Evolutionary conservation across 2,113 vertebrate species (phyloP), one percentile per base, ranked within the genome.

Genomic region (Stegastes partitus): DNA sequence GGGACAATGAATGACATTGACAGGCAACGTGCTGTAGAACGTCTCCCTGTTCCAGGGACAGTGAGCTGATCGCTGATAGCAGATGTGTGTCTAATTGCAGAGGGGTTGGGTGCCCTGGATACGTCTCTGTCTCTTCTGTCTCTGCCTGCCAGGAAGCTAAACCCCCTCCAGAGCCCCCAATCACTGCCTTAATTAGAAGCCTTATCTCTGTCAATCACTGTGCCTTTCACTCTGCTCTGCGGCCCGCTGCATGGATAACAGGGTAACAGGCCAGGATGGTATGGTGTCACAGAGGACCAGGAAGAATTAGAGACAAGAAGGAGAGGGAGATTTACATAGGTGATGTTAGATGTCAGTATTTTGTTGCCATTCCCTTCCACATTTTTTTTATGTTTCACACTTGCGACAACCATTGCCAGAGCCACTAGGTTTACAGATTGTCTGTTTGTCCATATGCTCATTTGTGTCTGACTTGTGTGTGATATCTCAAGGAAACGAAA

Each of bases 1-100:
- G 72, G 88, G 85, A 93, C 89, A 92, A 90, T 83, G 88, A 91
- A 92, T 90, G 92, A 93, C 92, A 91, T 90, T 93, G 93, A 89
- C 91, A 77, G 88, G 84, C 79, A 50, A 69, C 64, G 76, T 72
- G 82, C 84, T 53, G 80, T 81, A 61, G 71, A 85, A 68, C 59
- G 53, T 81, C 84, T 85, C 70, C 64, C 66, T 45, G 71, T 91
- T 87, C 70, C 67, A 58, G 88, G 81, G 88, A 89, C 89, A 89
- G 56, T 9, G 86, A 81, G 85, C 87, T 80, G 91, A 90, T 92
- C 66, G 68, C 78, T 87, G 91, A 93, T 89, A 93, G 89, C 91
- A 92, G 89, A 93, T 92, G 92, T 91, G 90, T 79, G 84, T 83
- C 77, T 93, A 92, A 93, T 91, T 93, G 91, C 47, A 12, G 79